These are phyloP conservation scores for Halocynthia aurantium DNA, from an alignment of 23 tunicate genomes.

Conservation along the genomic window DNA sequence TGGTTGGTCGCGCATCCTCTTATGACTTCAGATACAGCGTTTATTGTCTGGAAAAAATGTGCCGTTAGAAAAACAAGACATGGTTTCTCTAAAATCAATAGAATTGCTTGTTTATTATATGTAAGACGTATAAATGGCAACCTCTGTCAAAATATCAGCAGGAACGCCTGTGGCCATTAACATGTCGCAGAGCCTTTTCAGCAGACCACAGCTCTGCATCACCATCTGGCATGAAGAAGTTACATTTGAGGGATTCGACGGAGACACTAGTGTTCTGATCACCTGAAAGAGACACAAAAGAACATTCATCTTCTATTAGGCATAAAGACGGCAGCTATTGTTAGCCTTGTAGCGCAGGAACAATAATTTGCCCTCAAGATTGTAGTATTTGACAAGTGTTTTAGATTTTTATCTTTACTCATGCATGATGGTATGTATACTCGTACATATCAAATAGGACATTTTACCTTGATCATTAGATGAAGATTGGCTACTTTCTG, in stretches of 20 bases:
- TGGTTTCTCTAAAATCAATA: too few species aligned
- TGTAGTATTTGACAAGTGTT: too few species aligned
- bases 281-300: conserved; percentile 26
- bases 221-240: conserved; percentile 67
- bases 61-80: too few species aligned
- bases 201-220: conserved; percentile 66
- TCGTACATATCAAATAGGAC: neutral
- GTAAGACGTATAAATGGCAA: neutral
- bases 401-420: neutral
- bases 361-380: neutral
- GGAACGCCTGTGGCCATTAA: conserved; percentile 94
- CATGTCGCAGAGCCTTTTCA: conserved; percentile 59
- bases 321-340: neutral
- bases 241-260: conserved; percentile 82
- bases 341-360: neutral
- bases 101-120: too few species aligned
- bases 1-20: conserved; percentile 78
- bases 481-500: conserved; percentile 78
- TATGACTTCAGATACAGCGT: conserved; percentile 84
- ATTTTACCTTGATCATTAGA: conserved; percentile 53
- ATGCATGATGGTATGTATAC: neutral
- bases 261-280: conserved; percentile 75
- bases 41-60: conserved; percentile 44
- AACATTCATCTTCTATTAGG: neutral
- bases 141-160: conserved; percentile 82